phyloP scores from a whole-genome alignment of 2,113 vertebrate genomes.

The Mustelus asterias region DNA sequence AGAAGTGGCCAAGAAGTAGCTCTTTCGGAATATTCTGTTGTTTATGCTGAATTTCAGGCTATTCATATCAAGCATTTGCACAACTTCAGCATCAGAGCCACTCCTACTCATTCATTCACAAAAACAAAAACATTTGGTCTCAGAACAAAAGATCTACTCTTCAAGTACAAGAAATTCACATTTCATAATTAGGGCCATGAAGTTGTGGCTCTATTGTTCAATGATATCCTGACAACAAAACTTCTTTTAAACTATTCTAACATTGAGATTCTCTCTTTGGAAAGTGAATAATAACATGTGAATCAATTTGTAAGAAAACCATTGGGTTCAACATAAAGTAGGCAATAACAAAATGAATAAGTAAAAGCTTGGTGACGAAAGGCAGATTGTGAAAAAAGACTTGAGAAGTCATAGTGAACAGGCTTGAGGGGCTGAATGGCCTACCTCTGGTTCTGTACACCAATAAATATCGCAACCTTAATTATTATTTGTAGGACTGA shows the following conservation, averaged over 20 bases:
- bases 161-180: background rate
- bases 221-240: background rate
- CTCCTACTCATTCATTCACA: background rate
- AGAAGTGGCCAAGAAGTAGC: background rate
- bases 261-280: background rate
- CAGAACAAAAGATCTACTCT: background rate
- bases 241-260: background rate
- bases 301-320: background rate
- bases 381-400: background rate
- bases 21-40: background rate
- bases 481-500: background rate
- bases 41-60: background rate
- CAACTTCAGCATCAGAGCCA: background rate
- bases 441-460: too few relatives aligned
- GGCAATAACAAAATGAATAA: background rate
- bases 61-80: background rate
- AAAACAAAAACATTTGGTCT: background rate
- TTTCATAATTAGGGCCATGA: background rate
- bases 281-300: background rate
- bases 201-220: background rate
- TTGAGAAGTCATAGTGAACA: background rate
- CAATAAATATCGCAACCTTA: background rate
- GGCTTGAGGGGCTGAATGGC: too few relatives aligned
- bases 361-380: background rate
- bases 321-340: background rate